Conservation (phyloP, 37 sponge, comb jelly and placozoan species). For the Bolinopsis microptera region DNA sequence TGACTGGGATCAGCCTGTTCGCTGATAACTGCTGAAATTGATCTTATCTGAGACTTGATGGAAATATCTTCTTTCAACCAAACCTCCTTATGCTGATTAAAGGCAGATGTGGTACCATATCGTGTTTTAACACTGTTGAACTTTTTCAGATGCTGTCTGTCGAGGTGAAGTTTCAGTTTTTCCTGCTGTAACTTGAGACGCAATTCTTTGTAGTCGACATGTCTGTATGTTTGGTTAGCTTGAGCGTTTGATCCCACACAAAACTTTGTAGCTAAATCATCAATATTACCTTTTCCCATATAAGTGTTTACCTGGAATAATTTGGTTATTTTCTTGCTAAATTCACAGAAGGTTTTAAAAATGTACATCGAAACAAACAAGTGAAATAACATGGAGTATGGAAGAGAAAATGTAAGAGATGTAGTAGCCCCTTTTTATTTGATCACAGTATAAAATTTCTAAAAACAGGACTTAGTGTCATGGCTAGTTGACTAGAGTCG, state of each 20-base stretch:
- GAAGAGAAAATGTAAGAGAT: too few species aligned
- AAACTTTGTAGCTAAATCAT: constrained; percentile 41
- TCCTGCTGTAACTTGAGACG: constrained; percentile 27
- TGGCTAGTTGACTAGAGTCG: too few species aligned
- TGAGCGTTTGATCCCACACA: constrained; percentile 52
- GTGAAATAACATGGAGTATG: too few species aligned
- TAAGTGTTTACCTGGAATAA: neutral
- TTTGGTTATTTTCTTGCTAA: too few species aligned
- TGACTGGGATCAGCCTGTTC: constrained; percentile 53
- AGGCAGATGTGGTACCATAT: constrained; percentile 44
- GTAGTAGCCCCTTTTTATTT: too few species aligned
- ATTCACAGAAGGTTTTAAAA: too few species aligned
- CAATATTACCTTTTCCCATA: constrained; percentile 52
- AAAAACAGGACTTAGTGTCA: too few species aligned
- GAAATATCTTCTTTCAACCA: constrained; percentile 72
- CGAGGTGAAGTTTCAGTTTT: constrained; percentile 39
- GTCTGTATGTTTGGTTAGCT: constrained; percentile 25
- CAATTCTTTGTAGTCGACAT: constrained; percentile 23
- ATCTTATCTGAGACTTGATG: constrained; percentile 42
- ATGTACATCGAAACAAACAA: too few species aligned
- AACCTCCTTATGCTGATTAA: constrained; percentile 71
- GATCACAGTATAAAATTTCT: too few species aligned
- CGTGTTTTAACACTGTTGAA: constrained; percentile 38
- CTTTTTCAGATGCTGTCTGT: constrained; percentile 45
- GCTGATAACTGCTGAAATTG: constrained; percentile 28